phyloP scores from a whole-genome alignment of 2,113 vertebrate species.

The Uropsilus gracilis region DNA sequence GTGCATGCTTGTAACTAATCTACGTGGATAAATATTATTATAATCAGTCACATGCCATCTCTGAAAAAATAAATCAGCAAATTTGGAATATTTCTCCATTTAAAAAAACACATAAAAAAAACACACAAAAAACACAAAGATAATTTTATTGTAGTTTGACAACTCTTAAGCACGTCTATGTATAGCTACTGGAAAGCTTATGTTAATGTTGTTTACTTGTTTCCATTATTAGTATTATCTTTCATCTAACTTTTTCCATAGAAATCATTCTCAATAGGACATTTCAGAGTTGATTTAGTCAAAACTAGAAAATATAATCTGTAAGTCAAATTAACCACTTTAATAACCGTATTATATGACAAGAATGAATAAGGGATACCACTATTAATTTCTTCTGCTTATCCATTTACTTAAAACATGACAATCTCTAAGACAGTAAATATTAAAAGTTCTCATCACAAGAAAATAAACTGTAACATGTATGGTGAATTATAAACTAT shows the following conservation, averaged over 20 bases:
- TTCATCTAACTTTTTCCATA: not conserved
- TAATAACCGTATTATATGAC: not conserved
- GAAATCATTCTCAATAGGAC: not conserved
- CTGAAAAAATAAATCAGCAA: not conserved
- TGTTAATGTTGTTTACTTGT: not conserved
- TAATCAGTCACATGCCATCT: not conserved
- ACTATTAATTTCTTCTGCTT: too few relatives aligned
- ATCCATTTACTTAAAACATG: too few relatives aligned
- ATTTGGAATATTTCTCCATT: not conserved
- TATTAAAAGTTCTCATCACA: too few relatives aligned
- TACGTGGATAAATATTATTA: not conserved
- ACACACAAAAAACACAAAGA: not conserved
- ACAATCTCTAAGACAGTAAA: too few relatives aligned
- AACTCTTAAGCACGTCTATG: not conserved
- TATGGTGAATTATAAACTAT: too few relatives aligned
- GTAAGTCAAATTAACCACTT: slow-evolving; percentile 1
- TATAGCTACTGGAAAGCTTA: not conserved
- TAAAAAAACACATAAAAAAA: not conserved
- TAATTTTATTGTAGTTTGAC: not conserved
- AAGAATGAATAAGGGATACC: slow-evolving; percentile 12
- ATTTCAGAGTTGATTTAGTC: slow-evolving; percentile 23
- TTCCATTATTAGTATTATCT: not conserved
- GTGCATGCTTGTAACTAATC: not conserved
- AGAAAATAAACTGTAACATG: too few relatives aligned
- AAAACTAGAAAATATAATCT: slow-evolving; percentile 38